A percentile compares a stretch with the other conserved stretches of the same genome.
Conservation (phyloP, 2,113 vertebrate genomes). For the Elgaria multicarinata region DNA sequence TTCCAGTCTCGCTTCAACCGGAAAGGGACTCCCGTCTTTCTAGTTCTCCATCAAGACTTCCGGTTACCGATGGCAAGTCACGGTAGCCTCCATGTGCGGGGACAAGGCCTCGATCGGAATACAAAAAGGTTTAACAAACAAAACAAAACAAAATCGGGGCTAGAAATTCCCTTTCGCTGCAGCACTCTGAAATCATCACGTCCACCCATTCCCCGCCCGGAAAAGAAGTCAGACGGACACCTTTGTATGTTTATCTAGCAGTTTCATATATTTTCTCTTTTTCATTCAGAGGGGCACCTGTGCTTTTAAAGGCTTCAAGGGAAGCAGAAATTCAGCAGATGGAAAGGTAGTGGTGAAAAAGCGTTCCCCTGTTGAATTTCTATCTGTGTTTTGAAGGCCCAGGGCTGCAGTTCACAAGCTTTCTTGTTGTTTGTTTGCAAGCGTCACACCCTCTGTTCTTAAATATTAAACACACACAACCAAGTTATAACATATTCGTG, state of each 20-base stretch:
- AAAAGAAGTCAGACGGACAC: too few species aligned
- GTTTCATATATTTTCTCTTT: background rate
- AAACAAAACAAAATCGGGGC: rapidly evolving
- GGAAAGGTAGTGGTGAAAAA: too few species aligned
- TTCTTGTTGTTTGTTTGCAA: background rate
- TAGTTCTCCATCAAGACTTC: background rate
- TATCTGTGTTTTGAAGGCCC: background rate
- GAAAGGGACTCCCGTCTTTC: background rate
- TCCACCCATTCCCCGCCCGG: too few species aligned
- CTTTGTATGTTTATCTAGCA: too few species aligned
- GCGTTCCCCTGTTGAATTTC: background rate
- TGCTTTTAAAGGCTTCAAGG: background rate
- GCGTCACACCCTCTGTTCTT: too few species aligned
- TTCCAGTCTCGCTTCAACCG: too few species aligned
- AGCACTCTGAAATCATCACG: background rate
- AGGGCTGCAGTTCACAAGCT: background rate
- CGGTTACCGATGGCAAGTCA: background rate
- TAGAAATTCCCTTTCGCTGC: background rate
- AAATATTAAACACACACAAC: background rate
- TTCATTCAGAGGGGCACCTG: background rate
- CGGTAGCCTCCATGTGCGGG: background rate
- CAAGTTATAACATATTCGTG: too few species aligned
- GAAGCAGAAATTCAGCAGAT: background rate
- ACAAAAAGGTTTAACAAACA: too few species aligned
- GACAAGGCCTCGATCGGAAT: too few species aligned